Base-by-base conservation (phyloP, 2,888 invertebrate species). In the Chymomyza fuscimana region DNA sequence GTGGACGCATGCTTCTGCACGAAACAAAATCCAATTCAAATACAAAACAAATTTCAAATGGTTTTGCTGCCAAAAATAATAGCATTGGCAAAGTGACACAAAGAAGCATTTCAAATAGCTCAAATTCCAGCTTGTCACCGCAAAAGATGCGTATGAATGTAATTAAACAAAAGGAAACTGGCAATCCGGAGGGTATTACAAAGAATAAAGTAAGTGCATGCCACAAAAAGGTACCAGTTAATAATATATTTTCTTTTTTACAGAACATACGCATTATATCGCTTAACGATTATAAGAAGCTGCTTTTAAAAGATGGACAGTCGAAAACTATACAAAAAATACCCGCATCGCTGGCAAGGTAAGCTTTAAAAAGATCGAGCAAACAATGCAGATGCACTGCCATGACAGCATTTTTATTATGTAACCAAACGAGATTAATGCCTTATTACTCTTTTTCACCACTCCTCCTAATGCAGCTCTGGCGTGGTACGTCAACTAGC, bases 1-100 rank as follows among this genome's bases (percentile, higher is more conserved):
- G 96, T 5, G 96, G 96, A 12, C 96, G 96, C 87, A 92, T 96
- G 85, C 94, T 96, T 79, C 91, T 96, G 79, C 95, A 96, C 86
- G 93, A 91, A 75, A 89, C 92, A 15, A 87, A 86, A 68, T 70
- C 76, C n/a, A 70, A 70, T 16, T 60, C 69, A 22, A 73, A 61
- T 61, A 51, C 72, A 4, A 83, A 78, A 60, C 78, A 72, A 65
- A 72, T 70, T 70, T 73, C 76, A 62, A 81, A 75, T 65, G 69
- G 80, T 72, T 78, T 74, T 67, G 74, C 69, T 66, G 74, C 72
- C 63, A 72, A 75, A 29, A 85, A 79, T n/a, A 65, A 65, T 65
- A 76, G 54, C 19, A 70, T 56, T n/a, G 74, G 66, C 51, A 63
- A 73, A 60, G 16, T 56, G 56, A 69, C 60, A n/a, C 7, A 63